phyloP scores from a whole-genome alignment of 2,797 vertebrate genomes.

The Gadopsis marmoratus region DNA sequence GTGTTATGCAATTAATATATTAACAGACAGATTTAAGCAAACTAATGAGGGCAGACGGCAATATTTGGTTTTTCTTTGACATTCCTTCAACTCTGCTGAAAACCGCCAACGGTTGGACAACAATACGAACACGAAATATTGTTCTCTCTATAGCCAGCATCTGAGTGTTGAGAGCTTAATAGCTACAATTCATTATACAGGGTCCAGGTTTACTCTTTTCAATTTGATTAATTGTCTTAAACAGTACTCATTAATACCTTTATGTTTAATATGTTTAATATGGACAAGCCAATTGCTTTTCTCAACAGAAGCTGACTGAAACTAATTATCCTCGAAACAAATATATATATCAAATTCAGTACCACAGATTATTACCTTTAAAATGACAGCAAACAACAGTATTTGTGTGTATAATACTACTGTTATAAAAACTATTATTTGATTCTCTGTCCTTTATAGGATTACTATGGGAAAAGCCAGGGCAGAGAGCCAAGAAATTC shows the following conservation, averaged over 20 bases:
- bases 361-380: neutral
- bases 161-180: conserved; percentile 24
- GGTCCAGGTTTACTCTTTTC: neutral
- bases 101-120: conserved; percentile 15
- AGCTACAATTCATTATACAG: neutral
- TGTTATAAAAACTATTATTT: conserved; percentile 1
- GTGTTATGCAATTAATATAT: neutral
- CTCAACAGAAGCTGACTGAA: neutral
- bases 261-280: neutral
- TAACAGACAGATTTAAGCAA: neutral
- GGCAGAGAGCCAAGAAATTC: conserved; percentile 33
- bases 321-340: conserved; percentile 4
- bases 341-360: neutral
- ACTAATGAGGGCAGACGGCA: conserved; percentile 1
- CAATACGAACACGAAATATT: conserved; percentile 31
- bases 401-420: conserved; percentile 2
- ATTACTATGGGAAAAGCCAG: conserved; percentile 8
- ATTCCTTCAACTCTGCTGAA: conserved; percentile 9
- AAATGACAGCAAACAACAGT: conserved; percentile 13
- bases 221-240: neutral
- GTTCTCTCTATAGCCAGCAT: conserved; percentile 38
- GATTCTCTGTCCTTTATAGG: conserved; percentile 9
- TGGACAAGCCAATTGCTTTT: neutral
- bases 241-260: neutral
- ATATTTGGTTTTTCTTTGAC: neutral